Evolutionary conservation across 2,888 invertebrate species (phyloP).

Genomic region (Dynastes maya): DNA sequence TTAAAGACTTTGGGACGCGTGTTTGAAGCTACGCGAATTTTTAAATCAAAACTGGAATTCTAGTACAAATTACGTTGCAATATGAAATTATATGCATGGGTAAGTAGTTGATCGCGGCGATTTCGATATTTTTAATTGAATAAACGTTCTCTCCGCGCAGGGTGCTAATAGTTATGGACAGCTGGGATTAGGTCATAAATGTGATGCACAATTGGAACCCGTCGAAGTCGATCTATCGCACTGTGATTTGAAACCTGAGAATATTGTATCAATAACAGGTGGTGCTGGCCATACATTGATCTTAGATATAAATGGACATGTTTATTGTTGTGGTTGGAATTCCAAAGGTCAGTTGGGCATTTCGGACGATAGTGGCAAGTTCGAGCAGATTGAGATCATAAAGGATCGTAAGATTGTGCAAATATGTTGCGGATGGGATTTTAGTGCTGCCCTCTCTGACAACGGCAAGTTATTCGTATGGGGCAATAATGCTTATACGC

Average conservation of each 20-base stretch:
- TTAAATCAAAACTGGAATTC: constrained; percentile 54
- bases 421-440: constrained; percentile 88
- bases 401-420: constrained; percentile 74
- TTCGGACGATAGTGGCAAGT: constrained; percentile 71
- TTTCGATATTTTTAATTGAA: constrained; percentile 30
- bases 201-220: constrained; percentile 79
- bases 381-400: constrained; percentile 76
- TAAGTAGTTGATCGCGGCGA: constrained; percentile 48
- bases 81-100: constrained; percentile 60
- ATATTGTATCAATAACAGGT: constrained; percentile 78
- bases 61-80: constrained; percentile 55
- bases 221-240: constrained; percentile 66
- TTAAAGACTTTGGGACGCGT: constrained; percentile 58
- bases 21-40: constrained; percentile 55
- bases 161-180: constrained; percentile 91
- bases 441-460: constrained; percentile 82
- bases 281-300: constrained; percentile 86
- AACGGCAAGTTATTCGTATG: constrained; percentile 82
- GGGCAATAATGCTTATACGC: constrained; percentile 88
- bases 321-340: constrained; percentile 87
- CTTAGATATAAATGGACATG: constrained; percentile 77
- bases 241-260: constrained; percentile 67
- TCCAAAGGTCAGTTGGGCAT: constrained; percentile 81
- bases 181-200: constrained; percentile 79
- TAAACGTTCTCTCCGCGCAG: constrained; percentile 69